A percentile compares a stretch with the other conserved stretches of the same genome.
Evolutionary conservation across 2,888 invertebrate genomes (phyloP).

Genomic region (Dioctria rufipes): DNA sequence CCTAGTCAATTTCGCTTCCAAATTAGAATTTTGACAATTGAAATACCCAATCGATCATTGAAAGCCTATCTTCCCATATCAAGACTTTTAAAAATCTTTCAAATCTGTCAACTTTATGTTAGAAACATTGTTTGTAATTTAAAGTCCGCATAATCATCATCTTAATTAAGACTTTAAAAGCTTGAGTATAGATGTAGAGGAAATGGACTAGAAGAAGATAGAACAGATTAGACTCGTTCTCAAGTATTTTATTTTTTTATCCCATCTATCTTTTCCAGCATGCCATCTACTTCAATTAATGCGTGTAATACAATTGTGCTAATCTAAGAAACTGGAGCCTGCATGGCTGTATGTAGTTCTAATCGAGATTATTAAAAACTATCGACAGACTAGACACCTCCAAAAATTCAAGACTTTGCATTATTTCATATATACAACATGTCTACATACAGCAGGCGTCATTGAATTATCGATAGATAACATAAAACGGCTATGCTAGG

Average conservation of each 20-base stretch:
- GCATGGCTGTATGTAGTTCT: no score
- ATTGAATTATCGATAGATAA: constrained; percentile 28
- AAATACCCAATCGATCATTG: no score
- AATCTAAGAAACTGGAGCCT: background rate
- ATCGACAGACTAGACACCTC: constrained; percentile 13
- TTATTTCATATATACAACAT: background rate
- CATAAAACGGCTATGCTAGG: constrained; percentile 1
- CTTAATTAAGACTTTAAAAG: constrained; percentile 24
- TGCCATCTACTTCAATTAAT: constrained; percentile 1
- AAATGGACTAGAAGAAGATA: constrained; percentile 23
- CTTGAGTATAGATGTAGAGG: constrained; percentile 20
- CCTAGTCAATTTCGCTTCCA: no score
- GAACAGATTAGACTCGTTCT: constrained; percentile 34
- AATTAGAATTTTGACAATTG: no score
- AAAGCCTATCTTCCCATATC: no score
- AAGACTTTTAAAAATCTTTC: no score
- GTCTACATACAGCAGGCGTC: background rate
- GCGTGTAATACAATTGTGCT: background rate
- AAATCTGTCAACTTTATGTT: no score
- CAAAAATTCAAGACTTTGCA: constrained; percentile 12
- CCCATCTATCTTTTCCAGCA: background rate
- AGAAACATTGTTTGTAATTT: no score
- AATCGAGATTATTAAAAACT: no score
- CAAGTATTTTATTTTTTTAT: background rate
- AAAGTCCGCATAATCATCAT: constrained; percentile 4